Evolutionary conservation across 2,113 vertebrate species (phyloP).

Genomic region (Bufo bufo): DNA sequence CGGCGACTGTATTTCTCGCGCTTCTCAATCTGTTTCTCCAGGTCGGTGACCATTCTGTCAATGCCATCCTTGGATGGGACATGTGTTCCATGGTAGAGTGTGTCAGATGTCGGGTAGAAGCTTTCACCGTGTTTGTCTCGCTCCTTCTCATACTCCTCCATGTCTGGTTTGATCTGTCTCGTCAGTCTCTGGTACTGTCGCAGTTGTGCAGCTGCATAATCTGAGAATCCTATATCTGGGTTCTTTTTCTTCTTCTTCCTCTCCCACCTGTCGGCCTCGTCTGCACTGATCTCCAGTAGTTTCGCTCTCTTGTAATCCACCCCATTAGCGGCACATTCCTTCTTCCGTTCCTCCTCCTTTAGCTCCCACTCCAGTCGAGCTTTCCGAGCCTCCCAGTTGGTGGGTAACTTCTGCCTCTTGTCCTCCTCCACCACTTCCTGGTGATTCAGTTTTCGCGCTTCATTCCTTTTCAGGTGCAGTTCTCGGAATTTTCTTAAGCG

Average conservation of each 20-base stretch:
- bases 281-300: slow-evolving; percentile 90
- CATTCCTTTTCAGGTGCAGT: slow-evolving; percentile 91
- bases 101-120: slow-evolving; percentile 91
- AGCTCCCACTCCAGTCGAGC: slow-evolving; percentile 92
- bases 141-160: slow-evolving; percentile 84
- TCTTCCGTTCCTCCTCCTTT: slow-evolving; percentile 86
- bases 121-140: slow-evolving; percentile 85
- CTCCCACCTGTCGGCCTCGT: slow-evolving; percentile 93
- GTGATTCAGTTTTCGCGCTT: slow-evolving; percentile 92
- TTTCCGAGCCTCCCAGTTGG: slow-evolving; percentile 96
- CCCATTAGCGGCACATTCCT: slow-evolving; percentile 86
- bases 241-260: slow-evolving; percentile 92
- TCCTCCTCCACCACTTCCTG: slow-evolving; percentile 95
- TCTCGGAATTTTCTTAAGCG: slow-evolving; percentile 88
- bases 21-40: slow-evolving; percentile 97
- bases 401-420: slow-evolving; percentile 86
- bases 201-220: slow-evolving; percentile 93
- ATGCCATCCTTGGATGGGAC: slow-evolving; percentile 86
- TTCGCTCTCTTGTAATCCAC: slow-evolving; percentile 91
- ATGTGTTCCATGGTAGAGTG: slow-evolving; percentile 90
- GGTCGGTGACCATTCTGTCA: slow-evolving; percentile 91
- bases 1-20: slow-evolving; percentile 92
- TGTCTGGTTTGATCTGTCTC: slow-evolving; percentile 91
- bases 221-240: slow-evolving; percentile 93
- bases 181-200: slow-evolving; percentile 94